Evolutionary conservation across 2,797 vertebrate species (phyloP).

Genomic region (Cirrhinus mrigala): DNA sequence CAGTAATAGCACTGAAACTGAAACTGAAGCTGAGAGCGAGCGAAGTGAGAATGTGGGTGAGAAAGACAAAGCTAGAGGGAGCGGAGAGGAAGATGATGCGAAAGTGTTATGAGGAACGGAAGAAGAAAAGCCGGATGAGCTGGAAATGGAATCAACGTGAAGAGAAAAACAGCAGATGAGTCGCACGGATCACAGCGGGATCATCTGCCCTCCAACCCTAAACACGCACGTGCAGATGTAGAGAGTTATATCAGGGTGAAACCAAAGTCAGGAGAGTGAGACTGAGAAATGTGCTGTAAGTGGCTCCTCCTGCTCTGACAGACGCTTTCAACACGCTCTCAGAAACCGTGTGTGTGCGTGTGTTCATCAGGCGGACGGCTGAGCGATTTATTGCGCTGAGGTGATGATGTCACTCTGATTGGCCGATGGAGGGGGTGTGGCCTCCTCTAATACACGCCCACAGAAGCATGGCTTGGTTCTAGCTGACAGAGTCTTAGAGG

Average conservation of each 20-base stretch:
- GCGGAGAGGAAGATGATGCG: slow-evolving; percentile 1
- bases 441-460: not conserved
- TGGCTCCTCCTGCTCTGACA: too few species aligned
- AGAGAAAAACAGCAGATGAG: not conserved
- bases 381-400: not conserved
- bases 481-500: not conserved
- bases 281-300: too few species aligned
- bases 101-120: not conserved
- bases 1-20: not conserved
- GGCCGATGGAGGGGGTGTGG: not conserved
- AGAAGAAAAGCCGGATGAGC: slow-evolving; percentile 31
- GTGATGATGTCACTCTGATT: too few species aligned
- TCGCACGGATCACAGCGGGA: not conserved
- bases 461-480: not conserved
- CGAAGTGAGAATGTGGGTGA: not conserved
- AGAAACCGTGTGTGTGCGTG: not conserved
- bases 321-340: too few species aligned
- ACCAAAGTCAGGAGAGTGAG: too few species aligned
- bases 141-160: slow-evolving; percentile 1
- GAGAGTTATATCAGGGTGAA: not conserved
- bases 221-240: not conserved
- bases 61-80: not conserved
- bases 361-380: not conserved
- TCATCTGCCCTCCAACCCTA: slow-evolving; percentile 3
- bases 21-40: not conserved